Percentiles rank a stretch among this genome's conserved stretches.
Evolutionary conservation across 35 echinoderm and acorn worm species (phyloP).

Genomic region (Ophiothrix spiculata): DNA sequence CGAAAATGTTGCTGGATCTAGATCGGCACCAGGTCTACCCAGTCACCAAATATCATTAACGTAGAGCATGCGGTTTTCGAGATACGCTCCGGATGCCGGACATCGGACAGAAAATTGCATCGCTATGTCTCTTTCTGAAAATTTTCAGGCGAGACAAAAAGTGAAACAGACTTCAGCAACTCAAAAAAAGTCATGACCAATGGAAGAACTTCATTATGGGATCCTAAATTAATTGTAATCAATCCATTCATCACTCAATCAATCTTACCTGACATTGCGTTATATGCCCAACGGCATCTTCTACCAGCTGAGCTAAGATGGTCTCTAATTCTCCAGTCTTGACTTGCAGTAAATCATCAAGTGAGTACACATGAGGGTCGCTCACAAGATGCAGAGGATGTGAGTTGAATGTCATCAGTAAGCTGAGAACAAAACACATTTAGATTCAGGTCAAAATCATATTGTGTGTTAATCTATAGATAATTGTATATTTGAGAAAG

Average conservation of each 20-base stretch:
- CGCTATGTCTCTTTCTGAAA: too few relatives aligned
- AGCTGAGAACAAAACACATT: too few relatives aligned
- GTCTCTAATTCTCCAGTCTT: constrained; percentile 71
- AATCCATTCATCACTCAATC: background rate
- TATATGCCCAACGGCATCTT: constrained; percentile 57
- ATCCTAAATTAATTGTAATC: too few relatives aligned
- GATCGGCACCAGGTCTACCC: too few relatives aligned
- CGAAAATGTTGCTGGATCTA: too few relatives aligned
- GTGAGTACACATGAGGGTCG: constrained; percentile 75
- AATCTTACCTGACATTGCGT: constrained; percentile 70
- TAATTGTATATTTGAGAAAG: background rate
- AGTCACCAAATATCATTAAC: too few relatives aligned
- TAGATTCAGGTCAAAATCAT: background rate
- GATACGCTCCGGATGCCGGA: too few relatives aligned
- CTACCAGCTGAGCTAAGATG: constrained; percentile 50
- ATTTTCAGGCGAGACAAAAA: too few relatives aligned
- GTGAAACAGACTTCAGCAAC: too few relatives aligned
- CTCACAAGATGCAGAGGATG: constrained; percentile 60
- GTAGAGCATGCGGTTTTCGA: too few relatives aligned
- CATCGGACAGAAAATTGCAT: too few relatives aligned
- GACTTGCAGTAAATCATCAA: constrained; percentile 68
- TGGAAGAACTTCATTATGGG: too few relatives aligned
- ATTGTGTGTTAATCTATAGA: background rate
- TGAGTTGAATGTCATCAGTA: constrained; percentile 52
- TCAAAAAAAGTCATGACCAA: background rate